These are phyloP conservation scores for Siphonodentalium dalli DNA, from an alignment of 2,888 invertebrate species.

Conservation along the genomic window DNA sequence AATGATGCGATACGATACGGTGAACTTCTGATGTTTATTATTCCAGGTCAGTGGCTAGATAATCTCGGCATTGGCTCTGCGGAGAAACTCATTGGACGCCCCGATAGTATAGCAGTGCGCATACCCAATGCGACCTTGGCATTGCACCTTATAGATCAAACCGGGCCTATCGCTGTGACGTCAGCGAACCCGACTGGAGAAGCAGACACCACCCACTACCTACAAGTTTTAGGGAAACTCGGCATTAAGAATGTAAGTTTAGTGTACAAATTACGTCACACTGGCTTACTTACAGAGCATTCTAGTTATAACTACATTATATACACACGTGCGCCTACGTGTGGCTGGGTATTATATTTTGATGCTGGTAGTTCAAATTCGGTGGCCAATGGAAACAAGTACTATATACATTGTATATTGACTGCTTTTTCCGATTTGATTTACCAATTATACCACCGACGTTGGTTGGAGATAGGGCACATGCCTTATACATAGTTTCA, in stretches of 20 bases:
- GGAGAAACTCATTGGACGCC: conserved; percentile 38
- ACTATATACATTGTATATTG: too few relatives aligned
- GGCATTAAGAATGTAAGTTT: conserved; percentile 39
- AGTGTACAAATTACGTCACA: too few relatives aligned
- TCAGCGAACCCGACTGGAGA: conserved; percentile 49
- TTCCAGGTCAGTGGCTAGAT: conserved; percentile 39
- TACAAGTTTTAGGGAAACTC: conserved; percentile 44
- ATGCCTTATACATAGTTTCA: too few relatives aligned
- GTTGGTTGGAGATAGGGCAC: too few relatives aligned
- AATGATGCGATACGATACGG: background rate
- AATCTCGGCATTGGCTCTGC: conserved; percentile 37
- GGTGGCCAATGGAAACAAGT: too few relatives aligned
- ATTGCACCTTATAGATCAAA: conserved; percentile 41
- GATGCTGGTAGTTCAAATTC: too few relatives aligned
- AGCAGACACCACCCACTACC: conserved; percentile 45
- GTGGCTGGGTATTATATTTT: background rate
- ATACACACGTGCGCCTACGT: background rate
- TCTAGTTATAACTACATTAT: background rate
- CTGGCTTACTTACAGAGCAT: too few relatives aligned
- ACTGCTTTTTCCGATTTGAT: too few relatives aligned
- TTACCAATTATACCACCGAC: too few relatives aligned
- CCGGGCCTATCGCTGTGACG: conserved; percentile 43
- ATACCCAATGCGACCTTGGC: conserved; percentile 44
- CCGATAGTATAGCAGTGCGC: conserved; percentile 44
- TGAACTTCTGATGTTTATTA: background rate